phyloP scores from a whole-genome alignment of 2,113 vertebrate species.

The Miniopterus natalensis region DNA sequence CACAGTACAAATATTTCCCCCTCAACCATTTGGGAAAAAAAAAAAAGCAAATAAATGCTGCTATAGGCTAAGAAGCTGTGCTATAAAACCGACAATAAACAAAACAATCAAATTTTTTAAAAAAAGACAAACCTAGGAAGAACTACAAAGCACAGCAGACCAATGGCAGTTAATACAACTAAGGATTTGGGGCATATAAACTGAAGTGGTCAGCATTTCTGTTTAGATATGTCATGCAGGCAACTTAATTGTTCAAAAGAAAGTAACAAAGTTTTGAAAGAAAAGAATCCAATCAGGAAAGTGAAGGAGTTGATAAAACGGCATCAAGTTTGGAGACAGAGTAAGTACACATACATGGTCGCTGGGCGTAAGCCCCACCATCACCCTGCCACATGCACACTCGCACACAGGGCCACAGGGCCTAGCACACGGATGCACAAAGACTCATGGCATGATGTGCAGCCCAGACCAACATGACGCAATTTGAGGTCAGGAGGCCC shows the following conservation, averaged over 20 bases:
- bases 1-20: conserved; percentile 69
- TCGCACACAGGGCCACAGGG: not conserved
- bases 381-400: not conserved
- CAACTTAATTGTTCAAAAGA: not conserved
- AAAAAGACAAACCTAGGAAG: not conserved
- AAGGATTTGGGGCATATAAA: not conserved
- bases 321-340: conserved; percentile 7
- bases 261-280: not conserved
- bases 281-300: conserved; percentile 54
- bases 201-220: not conserved
- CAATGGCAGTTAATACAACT: not conserved
- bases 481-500: fast-evolving
- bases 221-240: not conserved
- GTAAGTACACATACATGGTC: not conserved
- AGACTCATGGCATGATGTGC: conserved; percentile 21
- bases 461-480: not conserved
- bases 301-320: not conserved
- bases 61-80: not conserved
- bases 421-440: not conserved
- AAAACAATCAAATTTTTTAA: not conserved
- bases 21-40: conserved; percentile 19
- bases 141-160: not conserved
- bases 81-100: not conserved
- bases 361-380: not conserved
- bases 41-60: conserved; percentile 32